Base-by-base conservation (phyloP, 1,140 invertebrate species). In the Drosophila leontia region DNA sequence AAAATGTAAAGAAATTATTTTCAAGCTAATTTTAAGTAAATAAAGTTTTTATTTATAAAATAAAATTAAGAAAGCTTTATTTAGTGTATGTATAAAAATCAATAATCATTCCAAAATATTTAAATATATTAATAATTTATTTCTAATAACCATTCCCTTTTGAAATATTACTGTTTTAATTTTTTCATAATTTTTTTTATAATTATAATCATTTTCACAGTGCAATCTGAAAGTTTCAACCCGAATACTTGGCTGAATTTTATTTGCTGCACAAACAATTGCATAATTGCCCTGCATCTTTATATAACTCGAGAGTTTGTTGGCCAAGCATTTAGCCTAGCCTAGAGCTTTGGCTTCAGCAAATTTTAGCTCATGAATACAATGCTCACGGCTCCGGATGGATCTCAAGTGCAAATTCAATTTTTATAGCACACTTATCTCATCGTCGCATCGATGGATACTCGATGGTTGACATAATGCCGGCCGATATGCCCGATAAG, bases 261-360 rank as follows among this genome's bases (percentile, higher is more conserved):
- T 90, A 83, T 87, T 88, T 87, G 84, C 85, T 42, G 61, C 84
- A 87, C 84, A 90, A 90, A 90, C 85, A 90, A 85, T 90, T 90
- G 85, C 85, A 90, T 90, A 90, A 90, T 90, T 90, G 85, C 75
- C 69, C 63, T 64, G 56, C 65, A 56, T 69, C 62, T n/a, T 59
- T 59, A 67, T 62, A 63, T 69, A 79, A 82, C 78, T 86, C 64
- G 44, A 81, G 76, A 81, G 76, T 84, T 62, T 84, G 63, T 79
- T 84, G 75, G 58, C 63, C 70, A 65, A 82, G 70, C 68, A 72
- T 72, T 86, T 82, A 64, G 64, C 64, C 59, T 11, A 17, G 29
- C 48, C n/a, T 12, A 17, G 15, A 37, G 53, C 47, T 48, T 62
- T 60, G 19, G 53, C 34, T 39, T 56, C 51, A 23, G 7, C 51